Conservation (phyloP, 2,113 vertebrate genomes). For the Hipposideros armiger region DNA sequence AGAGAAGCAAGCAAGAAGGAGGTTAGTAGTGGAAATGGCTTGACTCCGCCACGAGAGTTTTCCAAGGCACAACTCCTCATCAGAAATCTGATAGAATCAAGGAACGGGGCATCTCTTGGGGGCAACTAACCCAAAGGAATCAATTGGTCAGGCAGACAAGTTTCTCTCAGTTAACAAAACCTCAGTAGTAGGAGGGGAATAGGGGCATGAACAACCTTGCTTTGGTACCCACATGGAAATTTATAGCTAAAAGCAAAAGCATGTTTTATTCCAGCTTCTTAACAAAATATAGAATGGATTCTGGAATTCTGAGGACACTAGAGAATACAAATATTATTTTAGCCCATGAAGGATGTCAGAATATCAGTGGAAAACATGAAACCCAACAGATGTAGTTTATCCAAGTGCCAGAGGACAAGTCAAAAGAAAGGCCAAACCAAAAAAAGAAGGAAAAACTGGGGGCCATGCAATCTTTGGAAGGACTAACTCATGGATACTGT, state of each 20-base stretch:
- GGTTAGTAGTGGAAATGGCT: neutral
- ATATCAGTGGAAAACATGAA: neutral
- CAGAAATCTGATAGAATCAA: neutral
- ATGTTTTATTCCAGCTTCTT: neutral
- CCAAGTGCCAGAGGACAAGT: neutral
- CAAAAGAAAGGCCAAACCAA: neutral
- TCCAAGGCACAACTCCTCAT: neutral
- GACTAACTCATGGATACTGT: neutral
- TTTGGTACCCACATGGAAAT: neutral
- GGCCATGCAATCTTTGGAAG: neutral
- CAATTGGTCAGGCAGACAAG: neutral
- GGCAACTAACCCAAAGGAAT: neutral
- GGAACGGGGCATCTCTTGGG: neutral
- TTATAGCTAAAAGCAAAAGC: neutral
- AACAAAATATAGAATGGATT: conserved; percentile 11
- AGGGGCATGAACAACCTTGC: neutral
- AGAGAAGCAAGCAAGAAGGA: neutral
- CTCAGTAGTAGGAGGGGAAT: neutral
- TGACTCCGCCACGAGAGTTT: neutral
- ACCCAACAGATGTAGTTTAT: neutral
- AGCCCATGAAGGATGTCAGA: neutral
- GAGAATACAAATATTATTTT: neutral
- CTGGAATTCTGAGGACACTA: neutral
- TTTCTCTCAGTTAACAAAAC: neutral
- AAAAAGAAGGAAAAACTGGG: neutral